A percentile compares a stretch with the other conserved stretches of the same genome.
Conservation (phyloP, 2,888 invertebrate species). For the Coelogynopora nodosa region DNA sequence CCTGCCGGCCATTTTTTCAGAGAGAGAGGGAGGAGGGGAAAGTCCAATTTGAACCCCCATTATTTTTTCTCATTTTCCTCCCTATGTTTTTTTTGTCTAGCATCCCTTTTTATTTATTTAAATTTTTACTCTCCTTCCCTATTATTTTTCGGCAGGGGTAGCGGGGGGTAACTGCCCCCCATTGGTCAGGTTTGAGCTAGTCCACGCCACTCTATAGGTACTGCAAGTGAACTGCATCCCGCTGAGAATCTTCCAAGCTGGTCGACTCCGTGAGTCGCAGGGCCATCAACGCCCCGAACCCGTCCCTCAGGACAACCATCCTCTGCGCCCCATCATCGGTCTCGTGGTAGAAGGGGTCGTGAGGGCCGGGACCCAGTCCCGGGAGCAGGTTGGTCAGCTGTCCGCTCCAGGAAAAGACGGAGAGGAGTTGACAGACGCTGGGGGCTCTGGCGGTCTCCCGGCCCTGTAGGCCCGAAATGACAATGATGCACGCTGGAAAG, state of each 20-base stretch:
- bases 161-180: too few relatives aligned
- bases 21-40: too few relatives aligned
- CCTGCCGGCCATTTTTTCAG: too few relatives aligned
- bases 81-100: too few relatives aligned
- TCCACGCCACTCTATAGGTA: background rate
- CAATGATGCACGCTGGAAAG: background rate
- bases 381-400: constrained; percentile 27
- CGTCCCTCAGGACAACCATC: background rate
- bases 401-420: background rate
- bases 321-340: background rate
- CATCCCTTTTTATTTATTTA: too few relatives aligned
- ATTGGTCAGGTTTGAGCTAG: too few relatives aligned
- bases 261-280: background rate
- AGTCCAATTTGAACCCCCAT: too few relatives aligned
- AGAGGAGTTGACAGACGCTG: background rate
- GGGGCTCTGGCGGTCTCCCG: background rate
- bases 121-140: too few relatives aligned
- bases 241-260: background rate
- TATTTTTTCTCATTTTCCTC: too few relatives aligned
- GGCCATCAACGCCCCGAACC: background rate
- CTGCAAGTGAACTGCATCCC: background rate
- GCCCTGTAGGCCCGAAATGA: background rate
- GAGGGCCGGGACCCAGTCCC: constrained; percentile 25
- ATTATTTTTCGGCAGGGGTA: too few relatives aligned
- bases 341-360: background rate